A percentile compares a stretch with the other conserved stretches of the same genome.
Conservation (phyloP, 1,140 invertebrate genomes). For the Brachystomella parvula region DNA sequence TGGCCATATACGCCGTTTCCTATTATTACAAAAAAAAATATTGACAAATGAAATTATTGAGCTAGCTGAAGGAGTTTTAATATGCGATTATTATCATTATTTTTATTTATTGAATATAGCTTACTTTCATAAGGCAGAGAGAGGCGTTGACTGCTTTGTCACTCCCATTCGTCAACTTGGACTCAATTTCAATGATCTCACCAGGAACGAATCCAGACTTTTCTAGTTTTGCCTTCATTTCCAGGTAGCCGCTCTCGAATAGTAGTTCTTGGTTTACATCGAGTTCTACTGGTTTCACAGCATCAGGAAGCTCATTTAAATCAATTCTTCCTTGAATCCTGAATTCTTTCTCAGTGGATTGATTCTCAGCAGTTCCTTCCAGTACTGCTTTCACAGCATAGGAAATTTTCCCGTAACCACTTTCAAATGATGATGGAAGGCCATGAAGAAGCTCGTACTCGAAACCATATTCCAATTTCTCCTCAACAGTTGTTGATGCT, state of each 20-base stretch:
- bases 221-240: background rate
- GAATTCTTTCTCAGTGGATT: background rate
- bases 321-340: background rate
- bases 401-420: background rate
- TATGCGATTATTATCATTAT: background rate
- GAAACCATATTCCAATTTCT: constrained; percentile 2
- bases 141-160: background rate
- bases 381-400: background rate
- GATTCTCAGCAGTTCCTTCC: background rate
- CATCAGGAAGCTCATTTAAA: background rate
- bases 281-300: background rate
- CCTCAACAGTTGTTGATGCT: background rate
- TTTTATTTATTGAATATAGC: background rate
- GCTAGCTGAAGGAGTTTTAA: background rate
- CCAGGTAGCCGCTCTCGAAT: background rate
- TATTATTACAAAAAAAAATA: background rate
- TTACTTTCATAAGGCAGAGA: background rate
- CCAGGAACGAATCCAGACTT: constrained; percentile 10
- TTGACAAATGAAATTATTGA: background rate
- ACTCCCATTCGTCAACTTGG: background rate
- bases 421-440: constrained; percentile 2
- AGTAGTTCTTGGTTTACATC: background rate
- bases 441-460: background rate
- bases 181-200: background rate
- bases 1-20: background rate